Evolutionary conservation across 2,888 invertebrate genomes (phyloP).

Genomic region (Chaetoderma sp.): DNA sequence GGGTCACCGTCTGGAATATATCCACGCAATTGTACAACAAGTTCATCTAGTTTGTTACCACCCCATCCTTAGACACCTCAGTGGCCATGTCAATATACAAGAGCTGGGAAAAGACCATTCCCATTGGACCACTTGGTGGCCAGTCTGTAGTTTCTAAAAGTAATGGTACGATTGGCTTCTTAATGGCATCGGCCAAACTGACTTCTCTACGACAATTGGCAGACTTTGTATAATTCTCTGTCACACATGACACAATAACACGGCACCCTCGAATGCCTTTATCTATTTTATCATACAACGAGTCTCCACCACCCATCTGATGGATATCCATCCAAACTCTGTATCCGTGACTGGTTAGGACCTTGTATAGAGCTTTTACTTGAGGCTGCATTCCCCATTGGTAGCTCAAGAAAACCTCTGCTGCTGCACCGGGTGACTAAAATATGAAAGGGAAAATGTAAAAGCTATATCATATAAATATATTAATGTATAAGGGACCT

Average conservation of each 20-base stretch:
- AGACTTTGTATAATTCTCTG: constrained; percentile 62
- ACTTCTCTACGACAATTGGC: constrained; percentile 66
- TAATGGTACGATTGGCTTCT: constrained; percentile 64
- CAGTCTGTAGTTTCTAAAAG: constrained; percentile 59
- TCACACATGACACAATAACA: constrained; percentile 61
- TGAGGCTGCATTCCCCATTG: constrained; percentile 66
- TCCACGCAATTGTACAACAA: too few relatives aligned
- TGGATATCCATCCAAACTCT: constrained; percentile 66
- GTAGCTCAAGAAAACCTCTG: constrained; percentile 63
- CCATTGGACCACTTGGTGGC: constrained; percentile 67
- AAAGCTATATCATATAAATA: too few relatives aligned
- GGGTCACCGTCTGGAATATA: too few relatives aligned
- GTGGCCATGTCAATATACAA: constrained; percentile 62
- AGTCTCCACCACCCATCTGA: constrained; percentile 68
- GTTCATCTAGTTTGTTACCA: too few relatives aligned
- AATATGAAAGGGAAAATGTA: too few relatives aligned
- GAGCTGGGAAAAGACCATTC: constrained; percentile 61
- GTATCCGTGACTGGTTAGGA: constrained; percentile 51
- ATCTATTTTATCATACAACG: constrained; percentile 67
- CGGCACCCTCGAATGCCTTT: constrained; percentile 56
- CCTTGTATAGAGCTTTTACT: constrained; percentile 53
- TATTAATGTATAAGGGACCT: too few relatives aligned
- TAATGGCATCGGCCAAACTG: constrained; percentile 61
- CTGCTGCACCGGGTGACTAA: constrained; percentile 37
- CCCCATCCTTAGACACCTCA: too few relatives aligned